Conservation (phyloP, 2,113 vertebrate genomes). For the Hippocampus abdominalis region DNA sequence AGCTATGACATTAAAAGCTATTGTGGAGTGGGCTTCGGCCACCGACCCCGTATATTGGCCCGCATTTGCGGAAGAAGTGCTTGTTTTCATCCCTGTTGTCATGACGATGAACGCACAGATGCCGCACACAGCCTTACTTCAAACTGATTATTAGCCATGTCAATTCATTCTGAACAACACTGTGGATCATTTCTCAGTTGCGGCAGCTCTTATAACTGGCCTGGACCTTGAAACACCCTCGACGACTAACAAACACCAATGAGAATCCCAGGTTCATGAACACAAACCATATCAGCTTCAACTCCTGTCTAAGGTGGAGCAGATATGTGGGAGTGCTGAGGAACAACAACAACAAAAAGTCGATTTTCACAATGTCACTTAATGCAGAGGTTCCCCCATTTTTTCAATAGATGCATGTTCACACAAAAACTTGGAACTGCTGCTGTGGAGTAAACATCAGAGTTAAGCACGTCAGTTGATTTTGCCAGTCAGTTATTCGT, state of each 20-base stretch:
- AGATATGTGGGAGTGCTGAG: too few species aligned
- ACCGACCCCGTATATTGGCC: slow-evolving; percentile 55
- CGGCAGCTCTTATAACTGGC: not conserved
- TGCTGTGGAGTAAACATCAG: too few species aligned
- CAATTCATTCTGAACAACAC: not conserved
- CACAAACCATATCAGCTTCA: not conserved
- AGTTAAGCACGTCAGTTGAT: too few species aligned
- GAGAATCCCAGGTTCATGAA: not conserved
- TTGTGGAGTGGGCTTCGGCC: slow-evolving; percentile 61
- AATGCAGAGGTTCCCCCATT: too few species aligned
- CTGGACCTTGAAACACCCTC: not conserved
- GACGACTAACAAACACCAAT: not conserved
- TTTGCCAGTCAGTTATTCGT: too few species aligned
- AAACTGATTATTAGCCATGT: not conserved
- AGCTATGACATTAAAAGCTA: slow-evolving; percentile 78
- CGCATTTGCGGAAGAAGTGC: slow-evolving; percentile 57
- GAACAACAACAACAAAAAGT: too few species aligned
- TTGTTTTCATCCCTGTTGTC: slow-evolving; percentile 70
- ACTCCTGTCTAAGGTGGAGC: too few species aligned
- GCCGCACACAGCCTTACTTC: not conserved
- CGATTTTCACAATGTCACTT: too few species aligned
- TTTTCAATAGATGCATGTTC: too few species aligned
- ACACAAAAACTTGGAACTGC: too few species aligned
- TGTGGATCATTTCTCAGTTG: not conserved
- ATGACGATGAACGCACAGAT: slow-evolving; percentile 60